These are phyloP conservation scores for Nothocercus nigrocapillus DNA, from an alignment of 2,113 vertebrate genomes.

Conservation along the genomic window DNA sequence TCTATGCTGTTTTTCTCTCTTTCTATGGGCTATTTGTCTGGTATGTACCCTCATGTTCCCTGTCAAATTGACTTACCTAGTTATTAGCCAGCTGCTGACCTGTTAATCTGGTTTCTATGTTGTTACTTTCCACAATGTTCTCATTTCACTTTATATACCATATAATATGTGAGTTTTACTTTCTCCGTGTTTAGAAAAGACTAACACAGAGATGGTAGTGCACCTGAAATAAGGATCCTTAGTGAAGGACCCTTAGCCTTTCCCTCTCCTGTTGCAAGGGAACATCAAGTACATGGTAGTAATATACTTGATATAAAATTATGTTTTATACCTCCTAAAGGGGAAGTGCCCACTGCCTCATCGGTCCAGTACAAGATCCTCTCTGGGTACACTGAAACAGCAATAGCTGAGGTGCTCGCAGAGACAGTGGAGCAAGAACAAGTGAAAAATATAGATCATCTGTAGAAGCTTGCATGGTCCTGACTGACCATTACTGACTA, in stretches of 20 bases:
- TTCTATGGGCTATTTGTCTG: not conserved
- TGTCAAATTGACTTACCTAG: not conserved
- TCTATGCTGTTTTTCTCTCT: not conserved
- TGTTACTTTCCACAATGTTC: not conserved
- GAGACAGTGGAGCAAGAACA: not conserved
- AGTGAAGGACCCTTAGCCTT: not conserved
- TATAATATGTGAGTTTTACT: not conserved
- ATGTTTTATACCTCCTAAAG: not conserved
- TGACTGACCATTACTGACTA: too few species aligned
- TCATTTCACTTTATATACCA: not conserved
- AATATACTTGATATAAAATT: not conserved
- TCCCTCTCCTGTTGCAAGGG: not conserved
- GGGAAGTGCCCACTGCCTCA: not conserved
- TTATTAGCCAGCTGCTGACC: not conserved
- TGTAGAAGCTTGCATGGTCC: not conserved
- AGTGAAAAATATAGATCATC: not conserved
- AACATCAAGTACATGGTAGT: not conserved
- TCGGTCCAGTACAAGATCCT: not conserved
- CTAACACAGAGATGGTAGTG: not conserved
- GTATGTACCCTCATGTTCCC: not conserved
- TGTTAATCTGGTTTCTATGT: not conserved
- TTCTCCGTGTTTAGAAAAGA: not conserved
- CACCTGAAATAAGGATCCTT: not conserved
- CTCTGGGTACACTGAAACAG: rapidly evolving
- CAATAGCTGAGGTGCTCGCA: not conserved